Evolutionary conservation across 2,888 invertebrate genomes (phyloP).

Genomic region (Hypercompe scribonia): DNA sequence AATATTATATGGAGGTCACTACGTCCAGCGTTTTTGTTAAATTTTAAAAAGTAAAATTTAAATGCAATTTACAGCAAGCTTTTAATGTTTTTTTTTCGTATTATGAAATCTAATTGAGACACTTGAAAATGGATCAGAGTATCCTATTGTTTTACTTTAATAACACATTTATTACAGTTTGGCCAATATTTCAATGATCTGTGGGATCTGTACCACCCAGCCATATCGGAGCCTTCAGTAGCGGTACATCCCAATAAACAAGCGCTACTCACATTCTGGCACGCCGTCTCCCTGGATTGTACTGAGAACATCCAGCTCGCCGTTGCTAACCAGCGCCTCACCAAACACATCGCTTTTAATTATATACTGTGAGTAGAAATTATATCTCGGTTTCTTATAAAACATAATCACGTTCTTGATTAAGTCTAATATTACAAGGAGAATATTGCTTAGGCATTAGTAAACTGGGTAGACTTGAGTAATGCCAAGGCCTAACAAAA

Average conservation of each 20-base stretch:
- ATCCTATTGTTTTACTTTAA: background rate
- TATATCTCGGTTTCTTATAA: background rate
- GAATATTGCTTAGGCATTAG: background rate
- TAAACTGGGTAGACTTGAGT: no score
- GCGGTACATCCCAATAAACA: constrained; percentile 98
- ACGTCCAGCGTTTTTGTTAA: no score
- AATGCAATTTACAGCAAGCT: background rate
- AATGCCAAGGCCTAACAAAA: no score
- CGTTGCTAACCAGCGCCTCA: constrained; percentile 94
- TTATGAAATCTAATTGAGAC: background rate
- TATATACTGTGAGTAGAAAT: constrained; percentile 93
- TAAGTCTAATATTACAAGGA: background rate
- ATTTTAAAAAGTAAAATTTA: no score
- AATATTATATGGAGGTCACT: no score
- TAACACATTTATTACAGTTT: constrained; percentile 87
- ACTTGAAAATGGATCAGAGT: background rate
- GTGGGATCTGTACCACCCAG: constrained; percentile 98
- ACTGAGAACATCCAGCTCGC: constrained; percentile 96
- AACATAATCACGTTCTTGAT: background rate
- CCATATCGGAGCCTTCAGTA: constrained; percentile 97
- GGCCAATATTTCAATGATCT: constrained; percentile 96
- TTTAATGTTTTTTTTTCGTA: background rate
- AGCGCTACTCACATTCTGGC: constrained; percentile 96
- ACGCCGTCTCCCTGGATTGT: constrained; percentile 96
- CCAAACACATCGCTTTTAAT: constrained; percentile 98